Conservation (phyloP, 2,113 vertebrate genomes). For the Cottus gobio region DNA sequence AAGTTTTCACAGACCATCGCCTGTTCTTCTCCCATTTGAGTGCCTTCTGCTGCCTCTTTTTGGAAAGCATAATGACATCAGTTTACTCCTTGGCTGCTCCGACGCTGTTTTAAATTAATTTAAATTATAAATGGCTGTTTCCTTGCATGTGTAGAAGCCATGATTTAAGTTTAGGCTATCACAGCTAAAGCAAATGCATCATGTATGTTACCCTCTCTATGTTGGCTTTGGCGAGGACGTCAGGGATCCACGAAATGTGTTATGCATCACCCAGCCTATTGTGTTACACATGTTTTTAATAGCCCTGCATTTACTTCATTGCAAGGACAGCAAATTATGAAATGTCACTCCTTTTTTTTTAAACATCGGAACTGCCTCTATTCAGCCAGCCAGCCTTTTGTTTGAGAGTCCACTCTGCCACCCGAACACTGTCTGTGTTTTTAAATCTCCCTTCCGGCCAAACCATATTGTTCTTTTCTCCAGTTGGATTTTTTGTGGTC, state of each 20-base stretch:
- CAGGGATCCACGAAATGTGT: background rate
- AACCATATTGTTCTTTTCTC: constrained; percentile 30
- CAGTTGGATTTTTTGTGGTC: background rate
- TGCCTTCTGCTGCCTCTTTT: constrained; percentile 47
- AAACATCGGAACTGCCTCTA: constrained; percentile 30
- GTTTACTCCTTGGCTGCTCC: constrained; percentile 28
- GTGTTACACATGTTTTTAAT: constrained; percentile 9
- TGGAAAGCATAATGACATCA: constrained; percentile 27
- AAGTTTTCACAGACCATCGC: constrained; percentile 46
- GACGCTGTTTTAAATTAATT: constrained; percentile 43
- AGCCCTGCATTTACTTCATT: constrained; percentile 7
- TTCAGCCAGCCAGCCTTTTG: constrained; percentile 34
- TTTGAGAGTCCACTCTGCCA: background rate
- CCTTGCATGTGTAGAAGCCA: constrained; percentile 2
- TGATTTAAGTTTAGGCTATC: constrained; percentile 19
- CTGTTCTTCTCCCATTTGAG: constrained; percentile 41
- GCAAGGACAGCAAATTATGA: background rate
- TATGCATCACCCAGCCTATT: background rate
- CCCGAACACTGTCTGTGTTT: constrained; percentile 30
- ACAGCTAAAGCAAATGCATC: constrained; percentile 3
- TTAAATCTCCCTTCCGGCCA: constrained; percentile 51
- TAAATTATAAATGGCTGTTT: constrained; percentile 8
- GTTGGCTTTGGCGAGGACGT: background rate
- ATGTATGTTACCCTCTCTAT: background rate
- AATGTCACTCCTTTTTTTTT: constrained; percentile 12